Percentiles rank a stretch among this genome's conserved stretches.
phyloP scores from a whole-genome alignment of 2,888 invertebrate species.

The Cosmia trapezina region DNA sequence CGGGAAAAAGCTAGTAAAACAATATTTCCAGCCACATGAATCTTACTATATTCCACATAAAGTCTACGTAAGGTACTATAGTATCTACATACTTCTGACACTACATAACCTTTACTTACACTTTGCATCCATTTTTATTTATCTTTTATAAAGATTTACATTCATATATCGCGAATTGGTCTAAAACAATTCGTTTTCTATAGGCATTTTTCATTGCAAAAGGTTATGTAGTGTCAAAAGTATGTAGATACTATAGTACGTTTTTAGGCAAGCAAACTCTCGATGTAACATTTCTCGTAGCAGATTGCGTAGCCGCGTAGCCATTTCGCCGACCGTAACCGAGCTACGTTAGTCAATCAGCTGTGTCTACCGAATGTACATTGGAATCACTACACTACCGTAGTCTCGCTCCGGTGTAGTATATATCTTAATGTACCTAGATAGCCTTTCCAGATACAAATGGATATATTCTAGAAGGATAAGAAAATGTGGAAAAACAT shows the following conservation, averaged over 20 bases:
- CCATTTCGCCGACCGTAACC: slow-evolving; percentile 49
- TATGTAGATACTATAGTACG: no score
- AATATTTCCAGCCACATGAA: neutral
- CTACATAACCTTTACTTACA: no score
- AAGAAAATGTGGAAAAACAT: slow-evolving; percentile 2
- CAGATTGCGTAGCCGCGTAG: slow-evolving; percentile 58
- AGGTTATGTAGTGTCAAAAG: no score
- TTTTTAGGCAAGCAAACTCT: slow-evolving; percentile 24
- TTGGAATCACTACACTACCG: slow-evolving; percentile 48
- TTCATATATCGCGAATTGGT: no score
- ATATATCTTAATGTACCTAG: slow-evolving; percentile 37
- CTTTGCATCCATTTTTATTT: no score
- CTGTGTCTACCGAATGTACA: slow-evolving; percentile 54
- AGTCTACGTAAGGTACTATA: slow-evolving; percentile 5
- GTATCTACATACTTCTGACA: no score
- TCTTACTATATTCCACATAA: neutral
- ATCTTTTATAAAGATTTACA: no score
- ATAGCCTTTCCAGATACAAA: slow-evolving; percentile 14
- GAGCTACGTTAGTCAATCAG: slow-evolving; percentile 59
- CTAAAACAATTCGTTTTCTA: no score
- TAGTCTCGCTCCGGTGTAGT: slow-evolving; percentile 24
- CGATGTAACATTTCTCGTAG: slow-evolving; percentile 47
- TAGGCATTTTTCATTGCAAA: no score
- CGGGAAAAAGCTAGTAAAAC: no score
- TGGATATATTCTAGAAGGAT: slow-evolving; percentile 16